Conservation (phyloP, 1,140 invertebrate genomes). For the Capitella teleta region DNA sequence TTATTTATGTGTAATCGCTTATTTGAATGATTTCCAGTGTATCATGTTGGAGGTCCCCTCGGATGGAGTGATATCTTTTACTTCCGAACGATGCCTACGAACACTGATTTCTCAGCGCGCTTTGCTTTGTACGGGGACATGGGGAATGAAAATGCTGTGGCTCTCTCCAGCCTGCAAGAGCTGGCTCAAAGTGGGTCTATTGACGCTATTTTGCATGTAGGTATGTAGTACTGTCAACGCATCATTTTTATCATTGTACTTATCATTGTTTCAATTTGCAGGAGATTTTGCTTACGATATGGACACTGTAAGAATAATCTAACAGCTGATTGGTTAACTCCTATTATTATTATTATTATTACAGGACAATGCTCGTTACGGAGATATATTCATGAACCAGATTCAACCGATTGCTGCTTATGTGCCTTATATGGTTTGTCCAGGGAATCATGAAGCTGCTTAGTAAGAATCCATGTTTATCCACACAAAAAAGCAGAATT, state of each 20-base stretch:
- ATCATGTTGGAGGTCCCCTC: slow-evolving; percentile 62
- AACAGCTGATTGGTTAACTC: background rate
- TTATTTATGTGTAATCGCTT: background rate
- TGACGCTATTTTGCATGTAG: slow-evolving; percentile 78
- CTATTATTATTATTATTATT: background rate
- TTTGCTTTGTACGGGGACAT: slow-evolving; percentile 83
- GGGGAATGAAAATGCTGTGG: slow-evolving; percentile 74
- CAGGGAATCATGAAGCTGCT: slow-evolving; percentile 38
- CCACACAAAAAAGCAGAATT: too few species aligned
- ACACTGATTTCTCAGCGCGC: slow-evolving; percentile 60
- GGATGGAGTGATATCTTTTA: slow-evolving; percentile 68
- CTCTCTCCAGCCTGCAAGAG: slow-evolving; percentile 65
- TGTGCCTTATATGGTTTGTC: slow-evolving; percentile 41
- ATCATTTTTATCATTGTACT: too few species aligned
- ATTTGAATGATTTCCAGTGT: too few species aligned
- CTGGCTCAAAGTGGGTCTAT: slow-evolving; percentile 69
- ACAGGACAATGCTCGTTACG: slow-evolving; percentile 30
- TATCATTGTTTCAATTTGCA: too few species aligned
- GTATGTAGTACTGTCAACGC: too few species aligned
- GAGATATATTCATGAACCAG: slow-evolving; percentile 38
- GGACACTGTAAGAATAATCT: slow-evolving; percentile 51
- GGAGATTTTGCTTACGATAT: slow-evolving; percentile 80
- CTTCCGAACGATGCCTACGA: slow-evolving; percentile 56
- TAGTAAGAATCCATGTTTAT: slow-evolving; percentile 23
- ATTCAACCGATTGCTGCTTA: slow-evolving; percentile 37